phyloP scores from a whole-genome alignment of 2,797 vertebrate species.

The Sebastes nivosus region DNA sequence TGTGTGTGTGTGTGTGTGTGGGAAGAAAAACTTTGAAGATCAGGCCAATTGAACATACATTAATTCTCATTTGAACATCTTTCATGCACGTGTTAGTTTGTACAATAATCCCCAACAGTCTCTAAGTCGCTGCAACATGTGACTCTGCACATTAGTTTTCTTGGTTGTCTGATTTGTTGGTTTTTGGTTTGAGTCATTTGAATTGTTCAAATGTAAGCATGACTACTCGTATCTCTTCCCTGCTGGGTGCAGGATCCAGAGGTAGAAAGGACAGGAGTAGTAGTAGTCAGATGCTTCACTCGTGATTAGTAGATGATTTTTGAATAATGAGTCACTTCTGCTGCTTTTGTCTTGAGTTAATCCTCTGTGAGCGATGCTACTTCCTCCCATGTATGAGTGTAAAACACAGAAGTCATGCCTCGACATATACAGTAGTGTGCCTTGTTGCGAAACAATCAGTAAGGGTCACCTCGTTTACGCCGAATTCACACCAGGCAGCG shows the following conservation, averaged over 20 bases:
- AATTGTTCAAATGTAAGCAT: background rate
- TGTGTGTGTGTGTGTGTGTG: background rate
- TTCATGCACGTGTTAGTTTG: background rate
- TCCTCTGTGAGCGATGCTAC: too few relatives aligned
- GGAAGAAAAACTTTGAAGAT: background rate
- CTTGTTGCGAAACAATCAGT: background rate
- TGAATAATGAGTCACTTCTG: background rate
- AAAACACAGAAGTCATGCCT: background rate
- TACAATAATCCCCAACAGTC: background rate
- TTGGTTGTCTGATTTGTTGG: background rate
- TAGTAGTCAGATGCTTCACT: background rate
- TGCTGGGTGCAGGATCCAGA: background rate
- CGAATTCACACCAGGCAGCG: too few relatives aligned
- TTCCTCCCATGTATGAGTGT: background rate
- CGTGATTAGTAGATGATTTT: background rate
- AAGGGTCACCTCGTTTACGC: background rate
- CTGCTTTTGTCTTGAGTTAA: background rate
- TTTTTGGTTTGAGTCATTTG: background rate
- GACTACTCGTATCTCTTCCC: background rate
- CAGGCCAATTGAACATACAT: background rate
- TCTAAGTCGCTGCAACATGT: background rate
- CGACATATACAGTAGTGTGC: background rate
- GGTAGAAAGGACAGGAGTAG: background rate
- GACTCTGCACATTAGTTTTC: background rate
- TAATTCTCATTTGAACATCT: background rate